A percentile compares a stretch with the other conserved stretches of the same genome.
These are phyloP conservation scores for Heterodera schachtii DNA, from an alignment of 1,140 invertebrate genomes.

Conservation along the genomic window DNA sequence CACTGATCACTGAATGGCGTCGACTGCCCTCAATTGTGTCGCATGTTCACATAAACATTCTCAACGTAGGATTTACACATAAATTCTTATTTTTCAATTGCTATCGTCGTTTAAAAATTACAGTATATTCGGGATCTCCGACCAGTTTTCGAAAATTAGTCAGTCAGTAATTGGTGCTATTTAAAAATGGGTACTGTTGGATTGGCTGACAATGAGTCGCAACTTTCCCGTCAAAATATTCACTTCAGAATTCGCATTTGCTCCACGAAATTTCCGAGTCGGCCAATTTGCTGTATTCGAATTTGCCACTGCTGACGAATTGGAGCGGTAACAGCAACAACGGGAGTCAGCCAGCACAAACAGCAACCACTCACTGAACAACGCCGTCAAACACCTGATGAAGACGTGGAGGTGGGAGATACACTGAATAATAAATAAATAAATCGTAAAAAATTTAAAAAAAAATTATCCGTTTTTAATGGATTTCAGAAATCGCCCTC, in stretches of 20 bases:
- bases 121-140: no score
- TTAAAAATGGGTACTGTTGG: no score
- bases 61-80: slow-evolving; percentile 14
- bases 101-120: no score
- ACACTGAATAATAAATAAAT: not conserved
- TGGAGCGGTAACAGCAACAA: slow-evolving; percentile 18
- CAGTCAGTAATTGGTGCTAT: no score
- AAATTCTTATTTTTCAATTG: not conserved
- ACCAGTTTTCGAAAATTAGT: no score
- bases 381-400: slow-evolving; percentile 40
- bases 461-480: no score
- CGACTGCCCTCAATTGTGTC: slow-evolving; percentile 42
- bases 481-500: slow-evolving; percentile 43
- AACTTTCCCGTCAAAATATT: not conserved
- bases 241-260: slow-evolving; percentile 36
- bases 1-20: slow-evolving; percentile 47
- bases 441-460: not conserved
- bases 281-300: slow-evolving; percentile 31
- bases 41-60: slow-evolving; percentile 32
- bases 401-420: slow-evolving; percentile 49
- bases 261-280: slow-evolving; percentile 46
- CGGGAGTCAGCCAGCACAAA: not conserved
- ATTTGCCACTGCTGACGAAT: slow-evolving; percentile 4
- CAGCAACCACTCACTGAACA: slow-evolving; percentile 20
- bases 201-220: no score